phyloP scores from a whole-genome alignment of 2,113 vertebrate genomes.

The Pseudopipra pipra region DNA sequence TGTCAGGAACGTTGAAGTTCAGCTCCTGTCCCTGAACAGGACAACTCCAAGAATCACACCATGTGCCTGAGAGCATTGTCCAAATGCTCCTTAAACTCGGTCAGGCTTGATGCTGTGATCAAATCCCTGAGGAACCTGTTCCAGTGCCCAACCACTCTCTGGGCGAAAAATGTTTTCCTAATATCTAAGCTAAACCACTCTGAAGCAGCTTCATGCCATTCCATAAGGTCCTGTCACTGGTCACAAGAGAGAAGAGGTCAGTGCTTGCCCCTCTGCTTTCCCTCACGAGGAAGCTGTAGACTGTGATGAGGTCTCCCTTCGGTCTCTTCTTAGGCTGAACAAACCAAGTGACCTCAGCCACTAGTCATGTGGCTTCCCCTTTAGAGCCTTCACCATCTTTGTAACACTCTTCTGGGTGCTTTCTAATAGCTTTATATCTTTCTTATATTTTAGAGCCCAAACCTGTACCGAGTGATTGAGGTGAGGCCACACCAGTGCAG shows the following conservation, averaged over 20 bases:
- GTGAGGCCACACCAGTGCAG: background rate
- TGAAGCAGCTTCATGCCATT: background rate
- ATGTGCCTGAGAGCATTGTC: background rate
- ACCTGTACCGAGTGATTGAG: background rate
- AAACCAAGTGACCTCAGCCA: background rate
- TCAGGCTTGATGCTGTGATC: background rate
- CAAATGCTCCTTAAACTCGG: background rate
- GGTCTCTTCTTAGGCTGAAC: background rate
- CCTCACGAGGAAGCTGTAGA: background rate
- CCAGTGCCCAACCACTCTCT: background rate
- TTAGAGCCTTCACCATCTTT: background rate
- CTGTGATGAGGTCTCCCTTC: background rate
- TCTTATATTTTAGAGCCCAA: background rate
- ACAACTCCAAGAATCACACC: background rate
- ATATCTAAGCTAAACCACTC: background rate
- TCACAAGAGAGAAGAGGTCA: background rate
- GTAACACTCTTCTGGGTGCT: background rate
- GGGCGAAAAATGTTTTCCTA: background rate
- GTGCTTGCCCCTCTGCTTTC: background rate
- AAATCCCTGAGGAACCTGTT: background rate
- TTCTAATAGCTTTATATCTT: background rate
- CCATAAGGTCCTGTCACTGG: background rate
- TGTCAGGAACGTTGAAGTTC: background rate
- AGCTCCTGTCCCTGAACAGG: background rate
- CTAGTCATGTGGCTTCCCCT: background rate